Evolutionary conservation across 2,113 vertebrate genomes (phyloP), one percentile per base, ranked within the genome.

Genomic region (Psephotus haematonotus): DNA sequence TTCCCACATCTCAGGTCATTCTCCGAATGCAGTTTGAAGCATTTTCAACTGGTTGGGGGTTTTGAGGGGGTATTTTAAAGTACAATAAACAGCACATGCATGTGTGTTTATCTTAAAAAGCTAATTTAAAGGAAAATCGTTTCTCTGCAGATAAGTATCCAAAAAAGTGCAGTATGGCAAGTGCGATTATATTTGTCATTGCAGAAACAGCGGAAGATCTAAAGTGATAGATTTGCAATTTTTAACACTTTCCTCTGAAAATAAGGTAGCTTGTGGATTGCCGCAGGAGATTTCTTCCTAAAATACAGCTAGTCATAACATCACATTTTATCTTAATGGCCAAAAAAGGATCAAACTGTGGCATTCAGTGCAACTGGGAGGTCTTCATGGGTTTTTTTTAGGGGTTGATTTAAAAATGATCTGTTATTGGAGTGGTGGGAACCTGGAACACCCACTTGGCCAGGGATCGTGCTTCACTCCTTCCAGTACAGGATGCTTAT

Each of bases 1-100:
- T 98, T 98, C 98, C 98, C 98, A 98, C 98, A 98, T 98, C 98
- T 98, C 97, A 93, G 97, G 97, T 98, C 98, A 97, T 95, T 97
- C 90, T 98, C 93, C 93, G 96, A 98, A 97, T 97, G 97, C 88
- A 98, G 96, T 94, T 95, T 97, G 95, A 97, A 97, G 97, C 97
- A 97, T 94, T 95, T 96, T 97, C 57, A 35, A 35, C 57, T 35
- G 33, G 57, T 35, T 59, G 57, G 33, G 6, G 6, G 10, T 94
- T 92, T 67, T 62, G 57, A 59, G 57, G 57, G 57, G 33, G 3
- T 71, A 72, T 93, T 97, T 96, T 93, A 65, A 98, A 98, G 98
- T 97, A 98, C 96, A 98, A 98, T 98, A 98, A 98, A 98, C 97
- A 98, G 85, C 95, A 94, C 89, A 97, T 95, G 96, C 94, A 89